phyloP scores from a whole-genome alignment of 2,113 vertebrate species.

The Proterorhinus semilunaris region DNA sequence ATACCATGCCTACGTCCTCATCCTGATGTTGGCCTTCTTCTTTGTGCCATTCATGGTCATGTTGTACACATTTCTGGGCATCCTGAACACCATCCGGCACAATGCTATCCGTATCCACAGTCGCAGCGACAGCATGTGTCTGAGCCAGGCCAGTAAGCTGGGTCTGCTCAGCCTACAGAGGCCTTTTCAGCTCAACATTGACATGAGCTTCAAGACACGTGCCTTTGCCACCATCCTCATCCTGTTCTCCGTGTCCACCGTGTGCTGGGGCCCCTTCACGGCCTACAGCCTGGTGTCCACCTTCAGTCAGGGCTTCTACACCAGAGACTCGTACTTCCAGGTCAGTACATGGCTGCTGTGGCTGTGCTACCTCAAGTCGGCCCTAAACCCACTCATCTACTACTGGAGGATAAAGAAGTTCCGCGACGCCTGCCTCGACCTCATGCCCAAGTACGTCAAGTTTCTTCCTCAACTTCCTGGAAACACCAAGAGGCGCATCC shows the following conservation, averaged over 20 bases:
- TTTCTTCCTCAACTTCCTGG: constrained; percentile 90
- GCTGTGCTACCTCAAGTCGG: constrained; percentile 99
- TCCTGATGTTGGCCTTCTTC: constrained; percentile 89
- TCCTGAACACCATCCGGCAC: constrained; percentile 93
- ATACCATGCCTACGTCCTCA: constrained; percentile 87
- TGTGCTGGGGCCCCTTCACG: constrained; percentile 94
- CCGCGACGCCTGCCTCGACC: constrained; percentile 92
- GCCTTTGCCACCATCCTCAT: constrained; percentile 99
- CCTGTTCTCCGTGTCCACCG: constrained; percentile 93
- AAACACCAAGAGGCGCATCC: constrained; percentile 87
- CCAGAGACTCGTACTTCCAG: constrained; percentile 91
- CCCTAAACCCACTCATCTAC: constrained; percentile 97
- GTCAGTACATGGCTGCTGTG: constrained; percentile 97
- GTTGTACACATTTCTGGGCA: constrained; percentile 94
- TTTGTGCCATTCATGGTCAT: constrained; percentile 93
- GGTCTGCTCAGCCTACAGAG: constrained; percentile 94
- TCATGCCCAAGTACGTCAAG: constrained; percentile 95
- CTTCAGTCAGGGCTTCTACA: constrained; percentile 90
- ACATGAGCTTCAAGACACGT: constrained; percentile 99
- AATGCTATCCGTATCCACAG: constrained; percentile 94
- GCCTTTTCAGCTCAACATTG: constrained; percentile 94
- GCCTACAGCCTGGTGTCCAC: constrained; percentile 92
- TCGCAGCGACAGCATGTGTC: constrained; percentile 91
- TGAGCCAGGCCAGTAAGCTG: constrained; percentile 95
- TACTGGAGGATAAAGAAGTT: constrained; percentile 99